Evolutionary conservation across 2,113 vertebrate genomes (phyloP).

Genomic region (Pollimyrus isidori): DNA sequence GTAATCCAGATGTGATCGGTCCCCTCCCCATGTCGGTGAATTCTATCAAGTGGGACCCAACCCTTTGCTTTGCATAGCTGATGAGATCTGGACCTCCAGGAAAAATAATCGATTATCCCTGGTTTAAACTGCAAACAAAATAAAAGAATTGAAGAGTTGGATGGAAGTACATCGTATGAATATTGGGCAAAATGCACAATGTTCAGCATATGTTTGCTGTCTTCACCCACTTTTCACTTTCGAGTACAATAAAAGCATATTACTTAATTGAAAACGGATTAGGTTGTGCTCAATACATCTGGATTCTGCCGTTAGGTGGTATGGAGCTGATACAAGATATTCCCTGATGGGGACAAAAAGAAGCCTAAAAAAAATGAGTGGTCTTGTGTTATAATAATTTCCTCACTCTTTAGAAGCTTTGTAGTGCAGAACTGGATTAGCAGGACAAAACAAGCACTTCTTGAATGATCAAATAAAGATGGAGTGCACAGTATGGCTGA

Average conservation of each 20-base stretch:
- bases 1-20: neutral
- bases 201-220: neutral
- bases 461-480: constrained; percentile 7
- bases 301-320: neutral
- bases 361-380: neutral
- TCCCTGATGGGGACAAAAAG: neutral
- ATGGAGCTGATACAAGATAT: neutral
- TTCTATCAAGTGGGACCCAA: neutral
- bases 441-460: constrained; percentile 3
- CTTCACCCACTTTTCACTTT: neutral
- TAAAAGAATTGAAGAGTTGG: neutral
- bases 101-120: neutral
- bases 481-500: neutral
- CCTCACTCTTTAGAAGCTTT: neutral
- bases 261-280: neutral
- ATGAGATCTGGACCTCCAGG: neutral
- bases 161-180: neutral
- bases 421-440: neutral
- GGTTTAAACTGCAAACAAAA: neutral
- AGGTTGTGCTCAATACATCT: neutral
- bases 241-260: neutral
- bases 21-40: neutral
- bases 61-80: neutral
- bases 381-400: constrained; percentile 5
- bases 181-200: neutral